A percentile compares a stretch with the other conserved stretches of the same genome.
Conservation (phyloP, 1,140 invertebrate species). For the Parasteatoda tepidariorum region DNA sequence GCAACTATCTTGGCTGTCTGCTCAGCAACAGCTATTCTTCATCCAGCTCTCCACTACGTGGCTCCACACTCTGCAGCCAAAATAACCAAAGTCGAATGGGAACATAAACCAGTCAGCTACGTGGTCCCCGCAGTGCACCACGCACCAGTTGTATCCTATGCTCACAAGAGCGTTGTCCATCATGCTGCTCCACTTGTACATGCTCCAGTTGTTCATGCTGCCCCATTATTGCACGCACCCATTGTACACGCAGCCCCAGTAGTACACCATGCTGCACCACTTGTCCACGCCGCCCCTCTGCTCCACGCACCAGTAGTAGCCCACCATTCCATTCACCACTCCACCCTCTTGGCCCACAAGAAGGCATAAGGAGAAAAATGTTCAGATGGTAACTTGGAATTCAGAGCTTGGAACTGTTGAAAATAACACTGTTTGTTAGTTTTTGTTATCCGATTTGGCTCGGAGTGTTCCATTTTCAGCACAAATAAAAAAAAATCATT, state of each 20-base stretch:
- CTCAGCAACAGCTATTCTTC: slow-evolving; percentile 26
- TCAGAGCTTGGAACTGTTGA: background rate
- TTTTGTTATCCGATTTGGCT: background rate
- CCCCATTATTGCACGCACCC: too few relatives aligned
- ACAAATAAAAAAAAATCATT: background rate
- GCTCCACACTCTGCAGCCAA: slow-evolving; percentile 26
- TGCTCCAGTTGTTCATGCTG: background rate
- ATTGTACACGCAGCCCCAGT: background rate
- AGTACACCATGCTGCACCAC: slow-evolving; percentile 14
- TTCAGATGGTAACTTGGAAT: background rate
- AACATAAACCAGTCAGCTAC: slow-evolving; percentile 50
- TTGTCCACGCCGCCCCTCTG: slow-evolving; percentile 1
- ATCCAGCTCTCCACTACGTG: slow-evolving; percentile 29
- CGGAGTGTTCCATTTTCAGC: background rate
- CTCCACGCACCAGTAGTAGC: slow-evolving; percentile 2
- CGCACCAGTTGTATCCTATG: slow-evolving; percentile 42
- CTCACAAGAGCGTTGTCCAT: slow-evolving; percentile 28
- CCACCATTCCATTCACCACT: too few relatives aligned
- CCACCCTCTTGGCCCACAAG: slow-evolving; percentile 27
- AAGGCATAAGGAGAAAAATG: slow-evolving; percentile 24
- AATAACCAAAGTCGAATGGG: slow-evolving; percentile 48
- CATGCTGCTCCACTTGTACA: slow-evolving; percentile 7
- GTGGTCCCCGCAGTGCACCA: slow-evolving; percentile 50
- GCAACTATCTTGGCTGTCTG: slow-evolving; percentile 33
- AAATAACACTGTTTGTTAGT: background rate